Base-by-base conservation (phyloP, 2,888 invertebrate species). In the Hypselothyrea guttata region DNA sequence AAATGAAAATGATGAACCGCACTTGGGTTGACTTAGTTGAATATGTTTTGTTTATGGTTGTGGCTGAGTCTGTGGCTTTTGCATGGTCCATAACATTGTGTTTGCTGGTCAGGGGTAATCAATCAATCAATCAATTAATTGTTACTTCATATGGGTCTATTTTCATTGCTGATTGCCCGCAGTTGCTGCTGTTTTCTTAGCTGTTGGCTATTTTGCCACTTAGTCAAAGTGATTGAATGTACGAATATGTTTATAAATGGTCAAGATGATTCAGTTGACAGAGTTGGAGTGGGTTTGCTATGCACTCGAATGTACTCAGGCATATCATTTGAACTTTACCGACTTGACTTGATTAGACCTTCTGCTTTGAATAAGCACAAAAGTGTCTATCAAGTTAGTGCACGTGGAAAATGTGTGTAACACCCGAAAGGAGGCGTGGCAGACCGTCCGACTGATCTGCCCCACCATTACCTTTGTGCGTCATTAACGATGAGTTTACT, bases 41-140 rank as follows among this genome's bases (percentile, higher is more conserved):
- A 56, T 59, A 60, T 69, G 60, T 46, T 63, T 34, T 54, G n/a
- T n/a, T n/a, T n/a, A n/a, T n/a, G n/a, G n/a, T n/a, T n/a, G n/a
- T n/a, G n/a, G n/a, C n/a, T n/a, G n/a, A n/a, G n/a, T n/a, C n/a
- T n/a, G n/a, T n/a, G 46, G 56, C 45, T 48, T 60, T 61, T 51
- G 22, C 37, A 37, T 35, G 13, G 13, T 13, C n/a, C 28, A 11
- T 30, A 18, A 34, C 33, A 51, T 52, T 49, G 30, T 53, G 28
- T 48, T 45, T 51, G 46, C 51, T 55, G 41, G 31, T 2, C 30
- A 53, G 12, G 28, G 54, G 82, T 73, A 84, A 81, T 81, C 81
- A 83, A 77, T 77, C 79, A 79, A 84, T 76, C 76, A 77, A 85
- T 84, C 81, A 81, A 84, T 81, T 81, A 81, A 79, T 71, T 73